Conservation (phyloP, 2,113 vertebrate genomes). For the Petroica traversi region DNA sequence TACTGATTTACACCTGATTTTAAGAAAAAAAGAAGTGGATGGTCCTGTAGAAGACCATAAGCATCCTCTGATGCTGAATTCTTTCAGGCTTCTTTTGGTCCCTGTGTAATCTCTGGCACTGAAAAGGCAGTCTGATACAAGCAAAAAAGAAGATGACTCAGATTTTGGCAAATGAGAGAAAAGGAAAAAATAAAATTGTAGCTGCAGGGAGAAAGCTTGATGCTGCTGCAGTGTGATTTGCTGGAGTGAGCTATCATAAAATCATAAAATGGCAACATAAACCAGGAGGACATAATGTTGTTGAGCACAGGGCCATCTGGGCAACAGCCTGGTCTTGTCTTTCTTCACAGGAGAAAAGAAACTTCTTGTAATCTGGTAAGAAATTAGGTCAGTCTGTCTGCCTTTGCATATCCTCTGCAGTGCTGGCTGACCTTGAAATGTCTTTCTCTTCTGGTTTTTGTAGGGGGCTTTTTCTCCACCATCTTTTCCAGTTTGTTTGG, state of each 20-base stretch:
- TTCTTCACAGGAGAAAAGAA: background rate
- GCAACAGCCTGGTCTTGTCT: background rate
- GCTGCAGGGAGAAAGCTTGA: background rate
- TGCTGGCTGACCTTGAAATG: background rate
- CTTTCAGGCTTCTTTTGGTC: background rate
- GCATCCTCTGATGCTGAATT: background rate
- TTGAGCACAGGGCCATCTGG: background rate
- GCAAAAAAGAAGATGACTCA: background rate
- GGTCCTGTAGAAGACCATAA: background rate
- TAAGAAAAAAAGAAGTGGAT: background rate
- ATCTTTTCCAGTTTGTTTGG: slow-evolving; percentile 95
- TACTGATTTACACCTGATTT: background rate
- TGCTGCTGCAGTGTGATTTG: background rate
- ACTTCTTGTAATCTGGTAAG: background rate
- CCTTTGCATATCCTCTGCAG: fast-evolving
- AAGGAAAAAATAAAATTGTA: background rate
- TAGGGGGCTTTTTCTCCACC: slow-evolving; percentile 94
- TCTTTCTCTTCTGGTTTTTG: background rate
- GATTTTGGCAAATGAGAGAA: background rate
- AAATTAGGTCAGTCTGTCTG: background rate
- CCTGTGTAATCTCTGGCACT: background rate
- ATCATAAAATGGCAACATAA: background rate
- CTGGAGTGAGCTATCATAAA: background rate
- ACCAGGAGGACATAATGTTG: background rate
- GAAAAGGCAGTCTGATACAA: background rate